phyloP scores from a whole-genome alignment of 1,140 invertebrate genomes.

The Diachasma alloeum region DNA sequence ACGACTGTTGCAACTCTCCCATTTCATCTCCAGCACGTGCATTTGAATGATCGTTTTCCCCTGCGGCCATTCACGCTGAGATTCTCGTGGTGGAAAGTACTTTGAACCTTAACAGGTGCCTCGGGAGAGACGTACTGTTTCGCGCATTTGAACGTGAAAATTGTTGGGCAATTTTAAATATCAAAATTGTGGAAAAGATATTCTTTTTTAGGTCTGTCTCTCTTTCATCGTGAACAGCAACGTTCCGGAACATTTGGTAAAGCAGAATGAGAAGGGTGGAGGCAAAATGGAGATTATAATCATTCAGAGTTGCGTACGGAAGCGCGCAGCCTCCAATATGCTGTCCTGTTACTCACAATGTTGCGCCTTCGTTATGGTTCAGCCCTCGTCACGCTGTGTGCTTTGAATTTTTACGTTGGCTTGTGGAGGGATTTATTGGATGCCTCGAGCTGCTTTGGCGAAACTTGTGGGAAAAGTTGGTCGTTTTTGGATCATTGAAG shows the following conservation, averaged over 20 bases:
- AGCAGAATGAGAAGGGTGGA: neutral
- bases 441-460: neutral
- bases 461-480: neutral
- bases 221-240: neutral
- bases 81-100: neutral
- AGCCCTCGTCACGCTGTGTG: neutral
- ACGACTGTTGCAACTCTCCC: conserved; percentile 36
- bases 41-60: neutral
- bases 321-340: neutral
- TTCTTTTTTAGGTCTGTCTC: neutral
- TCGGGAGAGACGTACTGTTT: neutral
- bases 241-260: conserved; percentile 5
- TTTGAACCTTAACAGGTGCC: conserved; percentile 5
- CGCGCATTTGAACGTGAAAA: neutral
- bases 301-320: neutral
- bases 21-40: neutral
- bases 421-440: neutral
- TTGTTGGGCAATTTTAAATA: conserved; percentile 4
- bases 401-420: neutral
- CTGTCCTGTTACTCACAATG: neutral
- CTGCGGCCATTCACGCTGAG: neutral
- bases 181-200: neutral
- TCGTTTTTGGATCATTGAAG: neutral
- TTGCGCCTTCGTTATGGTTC: neutral
- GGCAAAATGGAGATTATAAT: neutral